A percentile compares a stretch with the other conserved stretches of the same genome.
Conservation (phyloP, 2,797 vertebrate species). For the Coccyzus lansbergi region DNA sequence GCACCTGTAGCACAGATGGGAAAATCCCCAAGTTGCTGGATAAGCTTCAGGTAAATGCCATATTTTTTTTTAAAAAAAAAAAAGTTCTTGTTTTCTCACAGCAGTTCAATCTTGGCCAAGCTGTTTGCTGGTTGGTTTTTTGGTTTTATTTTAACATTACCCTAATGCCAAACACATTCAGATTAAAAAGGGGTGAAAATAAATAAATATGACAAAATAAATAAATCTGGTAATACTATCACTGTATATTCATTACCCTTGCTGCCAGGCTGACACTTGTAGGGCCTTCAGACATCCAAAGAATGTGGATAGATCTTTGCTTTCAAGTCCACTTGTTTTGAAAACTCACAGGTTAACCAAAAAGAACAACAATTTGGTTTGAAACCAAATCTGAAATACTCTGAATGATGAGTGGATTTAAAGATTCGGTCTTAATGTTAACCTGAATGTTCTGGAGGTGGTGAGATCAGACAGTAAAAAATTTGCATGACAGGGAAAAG, state of each 20-base stretch:
- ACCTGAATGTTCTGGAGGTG: not conserved
- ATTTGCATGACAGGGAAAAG: not conserved
- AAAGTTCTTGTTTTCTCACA: constrained; percentile 5
- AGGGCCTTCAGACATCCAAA: not conserved
- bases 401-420: not conserved
- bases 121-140: not conserved
- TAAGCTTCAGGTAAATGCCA: constrained; percentile 17
- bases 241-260: not conserved
- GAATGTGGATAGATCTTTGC: not conserved
- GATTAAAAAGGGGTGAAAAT: not conserved
- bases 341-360: constrained; percentile 14
- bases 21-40: not conserved
- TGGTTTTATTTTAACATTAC: not conserved
- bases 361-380: not conserved
- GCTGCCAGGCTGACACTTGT: not conserved
- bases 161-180: constrained; percentile 11
- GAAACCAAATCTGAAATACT: not conserved
- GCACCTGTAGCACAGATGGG: not conserved
- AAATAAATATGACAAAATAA: constrained; percentile 18
- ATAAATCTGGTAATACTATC: not conserved
- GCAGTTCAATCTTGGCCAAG: constrained; percentile 15
- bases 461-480: not conserved
- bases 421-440: not conserved
- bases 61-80: not conserved
- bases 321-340: constrained; percentile 19